Base-by-base conservation (phyloP, 1,140 invertebrate species). In the Micrasema longulum region DNA sequence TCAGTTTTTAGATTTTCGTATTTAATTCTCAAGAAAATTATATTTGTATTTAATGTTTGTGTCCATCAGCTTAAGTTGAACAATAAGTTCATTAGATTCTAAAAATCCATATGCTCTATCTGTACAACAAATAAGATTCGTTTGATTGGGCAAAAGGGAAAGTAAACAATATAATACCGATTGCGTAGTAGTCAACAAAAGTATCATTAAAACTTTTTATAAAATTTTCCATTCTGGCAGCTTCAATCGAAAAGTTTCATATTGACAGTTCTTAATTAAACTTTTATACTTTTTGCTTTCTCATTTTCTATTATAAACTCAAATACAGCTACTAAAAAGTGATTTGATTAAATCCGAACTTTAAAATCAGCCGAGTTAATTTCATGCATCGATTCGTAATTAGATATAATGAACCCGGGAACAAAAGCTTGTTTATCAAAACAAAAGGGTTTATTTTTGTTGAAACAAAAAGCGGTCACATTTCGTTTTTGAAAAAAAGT, bases 381-480 rank as follows among this genome's bases (percentile, higher is more conserved):
- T 63, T 63, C 60, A 63, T 31, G 60, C 18, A 63, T 63, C 22
- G 16, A 38, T 14, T 63, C 47, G 20, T 47, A 63, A 63, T 63
- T 63, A 63, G 31, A 57, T 26, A 63, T 47, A 22, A 47, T 63
- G 20, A 63, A 6, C 22, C 1, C 4, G 20, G 23, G 38, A 63
- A 63, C 60, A 63, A 63, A 45, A 38, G 20, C 10, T 12, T 41
- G n/a, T 36, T 57, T 18, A 63, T 10, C 3, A 63, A 63, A 63
- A 47, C 60, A 63, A 63, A 63, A 47, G 22, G 11, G 20, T 26
- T 63, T 26, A 7, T 63, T 31, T 35, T 57, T 36, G 14, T 14
- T 14, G 12, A 31, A 31, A 31, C 7, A 31, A 20, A 60, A 60
- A 38, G 35, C 36, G 31, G 31, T 60, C 31, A 38, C 55, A 18